These are phyloP conservation scores for Ranitomeya imitator DNA, from an alignment of 2,113 vertebrate species.

Conservation along the genomic window DNA sequence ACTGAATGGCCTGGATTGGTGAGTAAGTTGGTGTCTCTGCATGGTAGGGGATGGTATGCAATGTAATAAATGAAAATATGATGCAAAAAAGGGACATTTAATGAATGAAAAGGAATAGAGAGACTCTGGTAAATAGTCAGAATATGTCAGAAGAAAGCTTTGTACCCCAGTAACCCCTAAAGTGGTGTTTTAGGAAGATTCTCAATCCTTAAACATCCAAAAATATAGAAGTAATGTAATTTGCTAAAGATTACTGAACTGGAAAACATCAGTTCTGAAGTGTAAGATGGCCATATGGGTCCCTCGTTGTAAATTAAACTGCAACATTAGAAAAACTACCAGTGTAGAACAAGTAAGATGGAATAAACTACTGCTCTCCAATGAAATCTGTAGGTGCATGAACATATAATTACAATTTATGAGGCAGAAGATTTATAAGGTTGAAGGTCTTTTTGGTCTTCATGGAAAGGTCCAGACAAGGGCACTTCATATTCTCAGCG, in stretches of 20 bases:
- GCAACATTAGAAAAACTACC: neutral
- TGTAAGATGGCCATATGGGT: neutral
- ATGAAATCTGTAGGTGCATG: neutral
- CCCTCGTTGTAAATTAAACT: constrained; percentile 1
- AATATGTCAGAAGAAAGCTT: too few species aligned
- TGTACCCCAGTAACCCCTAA: neutral
- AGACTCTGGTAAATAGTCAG: too few species aligned
- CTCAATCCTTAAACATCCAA: neutral
- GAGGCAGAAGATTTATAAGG: constrained; percentile 31
- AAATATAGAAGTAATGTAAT: neutral
- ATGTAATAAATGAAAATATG: too few species aligned
- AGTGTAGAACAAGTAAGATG: neutral
- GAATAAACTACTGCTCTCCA: neutral
- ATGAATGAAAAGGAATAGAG: too few species aligned
- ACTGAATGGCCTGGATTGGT: too few species aligned
- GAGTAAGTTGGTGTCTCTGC: too few species aligned
- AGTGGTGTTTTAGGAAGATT: neutral
- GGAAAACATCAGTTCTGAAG: neutral
- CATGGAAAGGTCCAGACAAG: constrained; percentile 7
- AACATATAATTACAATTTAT: constrained; percentile 32
- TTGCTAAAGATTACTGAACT: neutral
- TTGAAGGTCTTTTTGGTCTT: constrained; percentile 21
- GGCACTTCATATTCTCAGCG: neutral
- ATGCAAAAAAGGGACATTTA: too few species aligned
- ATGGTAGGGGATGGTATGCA: too few species aligned